These are phyloP conservation scores for Charaxes varanes DNA, from an alignment of 1,140 invertebrate genomes.

Conservation along the genomic window DNA sequence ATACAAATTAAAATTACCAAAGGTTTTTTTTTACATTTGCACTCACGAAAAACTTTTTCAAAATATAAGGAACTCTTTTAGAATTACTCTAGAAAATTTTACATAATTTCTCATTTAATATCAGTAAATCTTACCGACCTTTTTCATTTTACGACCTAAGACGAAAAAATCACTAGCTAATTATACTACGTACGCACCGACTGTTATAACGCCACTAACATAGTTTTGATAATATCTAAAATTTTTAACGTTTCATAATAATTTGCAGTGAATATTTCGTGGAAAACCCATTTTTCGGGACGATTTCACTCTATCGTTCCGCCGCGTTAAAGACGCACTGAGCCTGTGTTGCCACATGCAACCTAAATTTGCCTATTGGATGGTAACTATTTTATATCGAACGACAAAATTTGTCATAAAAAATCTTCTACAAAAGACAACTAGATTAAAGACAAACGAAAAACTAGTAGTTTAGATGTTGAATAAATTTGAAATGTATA, in stretches of 20 bases:
- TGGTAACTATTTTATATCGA: too few species aligned
- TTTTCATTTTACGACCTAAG: conserved; percentile 19
- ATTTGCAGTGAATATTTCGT: conserved; percentile 17
- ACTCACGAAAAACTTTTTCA: too few species aligned
- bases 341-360: conserved; percentile 16
- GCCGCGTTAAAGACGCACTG: conserved; percentile 21
- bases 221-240: conserved; percentile 22
- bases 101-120: neutral
- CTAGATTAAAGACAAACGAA: too few species aligned
- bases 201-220: conserved; percentile 33
- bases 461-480: too few species aligned
- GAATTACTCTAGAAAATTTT: neutral
- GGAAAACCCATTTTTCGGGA: conserved; percentile 23
- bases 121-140: conserved; percentile 24
- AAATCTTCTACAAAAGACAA: too few species aligned
- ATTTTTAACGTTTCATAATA: conserved; percentile 24
- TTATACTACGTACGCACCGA: conserved; percentile 22
- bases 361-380: conserved; percentile 15
- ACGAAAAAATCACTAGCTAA: conserved; percentile 22
- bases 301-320: conserved; percentile 19
- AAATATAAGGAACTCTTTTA: too few species aligned
- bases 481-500: too few species aligned
- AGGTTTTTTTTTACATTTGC: neutral
- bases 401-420: too few species aligned
- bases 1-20: conserved; percentile 5